Base-by-base conservation (phyloP, 2,888 invertebrate genomes). In the Seira ritae region DNA sequence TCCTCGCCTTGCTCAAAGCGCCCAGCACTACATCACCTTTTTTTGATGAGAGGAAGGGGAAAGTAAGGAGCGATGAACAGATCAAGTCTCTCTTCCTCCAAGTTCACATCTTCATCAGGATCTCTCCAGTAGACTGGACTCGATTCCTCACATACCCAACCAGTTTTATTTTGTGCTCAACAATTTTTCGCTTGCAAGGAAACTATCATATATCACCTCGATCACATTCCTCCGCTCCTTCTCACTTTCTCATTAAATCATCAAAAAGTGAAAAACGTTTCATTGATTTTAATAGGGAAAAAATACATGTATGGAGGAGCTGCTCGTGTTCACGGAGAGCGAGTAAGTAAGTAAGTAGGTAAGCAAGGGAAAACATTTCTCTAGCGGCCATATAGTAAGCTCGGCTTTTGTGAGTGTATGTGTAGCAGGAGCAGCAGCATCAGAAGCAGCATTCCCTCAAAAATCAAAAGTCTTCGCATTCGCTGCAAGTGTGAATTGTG, bases 201-300 rank as follows among this genome's bases (percentile, higher is more conserved):
- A 20, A 20, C 62, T 3, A 19, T 62, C 62, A 20, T 62, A 62
- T 62, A 62, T 62, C 62, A 62, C 62, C 62, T 62, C 62, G 20
- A 62, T 62, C 62, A 20, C 62, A 62, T 62, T 62, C 60, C 60
- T 60, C 60, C 60, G 17, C 60, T 60, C 60, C n/a, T 60, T 60
- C 62, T 62, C 62, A 62, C 62, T 20, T 62, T 62, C 62, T 62
- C 22, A 62, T 62, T n/a, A 22, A 62, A 62, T 62, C 62, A 62
- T 62, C 62, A 62, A 62, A 62, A n/a, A 20, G 62, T 62, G 42
- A 69, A 60, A 76, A 76, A 19, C 66, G 31, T 55, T 67, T 73
- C 79, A 79, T 79, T 72, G 79, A 73, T 79, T 79, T 72, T 73
- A 79, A 79, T 70, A 37, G 78, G 55, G n/a, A 12, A 65, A 17